phyloP scores from a whole-genome alignment of 2,888 invertebrate genomes.

The Pandemis corylana region DNA sequence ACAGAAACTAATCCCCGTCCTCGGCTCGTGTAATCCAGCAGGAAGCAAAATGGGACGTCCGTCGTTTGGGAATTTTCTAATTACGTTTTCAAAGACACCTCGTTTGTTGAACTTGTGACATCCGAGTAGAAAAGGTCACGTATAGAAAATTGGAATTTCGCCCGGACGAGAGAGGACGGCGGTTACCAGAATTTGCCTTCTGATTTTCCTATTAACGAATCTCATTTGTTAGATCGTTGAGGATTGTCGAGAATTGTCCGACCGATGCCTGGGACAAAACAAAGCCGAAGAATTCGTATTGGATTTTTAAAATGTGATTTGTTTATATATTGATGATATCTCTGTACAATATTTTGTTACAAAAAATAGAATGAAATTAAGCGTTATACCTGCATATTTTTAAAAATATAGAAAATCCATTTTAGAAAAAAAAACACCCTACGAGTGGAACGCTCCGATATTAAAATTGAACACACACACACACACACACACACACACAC shows the following conservation, averaged over 20 bases:
- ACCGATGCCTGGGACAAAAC: not conserved
- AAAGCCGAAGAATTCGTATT: not conserved
- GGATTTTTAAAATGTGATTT: not conserved
- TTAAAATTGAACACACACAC: no score
- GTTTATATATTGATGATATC: no score
- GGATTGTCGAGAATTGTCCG: constrained; percentile 37
- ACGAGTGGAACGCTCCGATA: no score
- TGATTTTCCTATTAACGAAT: constrained; percentile 72
- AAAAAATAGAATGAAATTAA: no score
- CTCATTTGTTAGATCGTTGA: constrained; percentile 60
- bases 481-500: no score
- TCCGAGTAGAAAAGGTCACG: constrained; percentile 81
- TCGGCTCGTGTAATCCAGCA: constrained; percentile 61
- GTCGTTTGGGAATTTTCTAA: constrained; percentile 84
- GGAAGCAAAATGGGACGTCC: constrained; percentile 67
- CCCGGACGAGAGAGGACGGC: constrained; percentile 49
- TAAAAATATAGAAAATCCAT: no score
- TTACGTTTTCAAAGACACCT: constrained; percentile 84
- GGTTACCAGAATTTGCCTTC: constrained; percentile 64
- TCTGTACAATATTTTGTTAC: no score
- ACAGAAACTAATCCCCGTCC: constrained; percentile 73
- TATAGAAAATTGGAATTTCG: constrained; percentile 78
- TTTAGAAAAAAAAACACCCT: no score
- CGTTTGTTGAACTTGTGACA: constrained; percentile 82
- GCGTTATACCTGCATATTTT: no score